A percentile compares a stretch with the other conserved stretches of the same genome.
Conservation (phyloP, 1,140 invertebrate species). For the Drosophila pallidifrons region DNA sequence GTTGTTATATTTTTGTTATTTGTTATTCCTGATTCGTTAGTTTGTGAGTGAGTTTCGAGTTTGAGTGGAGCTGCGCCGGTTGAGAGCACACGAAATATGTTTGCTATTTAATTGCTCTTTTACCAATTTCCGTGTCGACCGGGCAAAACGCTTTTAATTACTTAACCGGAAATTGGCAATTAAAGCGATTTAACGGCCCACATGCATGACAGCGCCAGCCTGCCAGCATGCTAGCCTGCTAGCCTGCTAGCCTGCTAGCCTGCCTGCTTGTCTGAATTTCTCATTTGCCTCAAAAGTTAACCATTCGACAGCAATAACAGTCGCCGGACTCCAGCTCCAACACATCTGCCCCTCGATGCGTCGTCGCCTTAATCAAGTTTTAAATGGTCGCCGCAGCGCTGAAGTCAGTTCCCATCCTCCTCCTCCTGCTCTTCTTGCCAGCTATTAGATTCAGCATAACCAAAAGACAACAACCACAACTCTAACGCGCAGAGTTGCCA, state of each 20-base stretch:
- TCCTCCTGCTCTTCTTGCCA: no score
- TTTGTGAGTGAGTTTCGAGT: conserved; percentile 13
- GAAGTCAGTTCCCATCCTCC: background rate
- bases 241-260: background rate
- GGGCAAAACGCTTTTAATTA: conserved; percentile 79
- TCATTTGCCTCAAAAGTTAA: conserved; percentile 44
- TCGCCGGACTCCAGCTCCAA: background rate
- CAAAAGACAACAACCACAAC: conserved; percentile 23
- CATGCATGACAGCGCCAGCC: conserved; percentile 39
- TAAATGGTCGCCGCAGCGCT: conserved; percentile 58
- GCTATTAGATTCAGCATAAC: background rate
- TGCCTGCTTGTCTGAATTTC: conserved; percentile 17
- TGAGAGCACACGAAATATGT: conserved; percentile 61
- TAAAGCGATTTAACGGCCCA: conserved; percentile 81
- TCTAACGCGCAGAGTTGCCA: background rate
- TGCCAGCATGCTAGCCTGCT: no score
- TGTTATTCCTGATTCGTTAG: conserved; percentile 12
- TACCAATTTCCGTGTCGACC: conserved; percentile 49
- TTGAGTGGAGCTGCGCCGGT: background rate
- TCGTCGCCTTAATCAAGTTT: conserved; percentile 77
- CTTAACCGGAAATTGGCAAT: conserved; percentile 83
- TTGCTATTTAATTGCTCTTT: conserved; percentile 73
- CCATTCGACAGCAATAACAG: conserved; percentile 29
- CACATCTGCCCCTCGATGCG: background rate
- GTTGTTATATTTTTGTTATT: background rate